Conservation (phyloP, 1,140 invertebrate genomes). For the Lepidurus arcticus region DNA sequence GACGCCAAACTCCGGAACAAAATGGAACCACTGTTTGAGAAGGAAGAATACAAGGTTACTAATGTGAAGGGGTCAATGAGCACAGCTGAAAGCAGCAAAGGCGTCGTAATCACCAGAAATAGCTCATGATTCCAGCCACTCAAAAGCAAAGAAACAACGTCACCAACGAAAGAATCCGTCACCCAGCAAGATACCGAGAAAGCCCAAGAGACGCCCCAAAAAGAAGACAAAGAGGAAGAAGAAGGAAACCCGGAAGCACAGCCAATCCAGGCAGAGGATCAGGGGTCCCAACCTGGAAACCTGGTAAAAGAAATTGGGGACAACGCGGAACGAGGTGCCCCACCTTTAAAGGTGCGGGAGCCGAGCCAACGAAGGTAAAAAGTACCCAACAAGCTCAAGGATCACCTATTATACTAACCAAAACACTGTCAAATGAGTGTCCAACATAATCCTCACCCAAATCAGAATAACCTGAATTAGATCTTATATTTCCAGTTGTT, state of each 20-base stretch:
- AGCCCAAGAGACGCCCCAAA: neutral
- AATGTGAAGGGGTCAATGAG: constrained; percentile 19
- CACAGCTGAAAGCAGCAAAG: constrained; percentile 16
- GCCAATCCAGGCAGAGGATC: too few relatives aligned
- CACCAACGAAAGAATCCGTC: neutral
- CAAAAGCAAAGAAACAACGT: too few relatives aligned
- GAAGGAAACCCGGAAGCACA: neutral
- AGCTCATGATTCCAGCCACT: too few relatives aligned
- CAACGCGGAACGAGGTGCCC: neutral
- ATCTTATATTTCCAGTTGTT: neutral
- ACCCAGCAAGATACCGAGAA: neutral
- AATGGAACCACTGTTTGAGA: constrained; percentile 15
- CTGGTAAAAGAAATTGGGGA: neutral
- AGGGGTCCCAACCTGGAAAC: neutral
- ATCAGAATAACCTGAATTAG: neutral
- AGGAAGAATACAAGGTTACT: constrained; percentile 1
- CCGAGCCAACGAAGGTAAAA: neutral
- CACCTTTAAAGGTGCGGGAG: neutral
- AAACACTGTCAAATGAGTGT: neutral
- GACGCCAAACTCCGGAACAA: constrained; percentile 17
- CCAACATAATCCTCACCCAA: neutral
- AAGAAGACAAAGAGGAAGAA: neutral
- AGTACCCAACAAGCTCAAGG: neutral
- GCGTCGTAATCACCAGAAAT: neutral
- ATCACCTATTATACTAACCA: neutral